Percentiles rank a stretch among this genome's conserved stretches.
Evolutionary conservation across 2,113 vertebrate species (phyloP).

Genomic region (Malurus alboscapulatus): DNA sequence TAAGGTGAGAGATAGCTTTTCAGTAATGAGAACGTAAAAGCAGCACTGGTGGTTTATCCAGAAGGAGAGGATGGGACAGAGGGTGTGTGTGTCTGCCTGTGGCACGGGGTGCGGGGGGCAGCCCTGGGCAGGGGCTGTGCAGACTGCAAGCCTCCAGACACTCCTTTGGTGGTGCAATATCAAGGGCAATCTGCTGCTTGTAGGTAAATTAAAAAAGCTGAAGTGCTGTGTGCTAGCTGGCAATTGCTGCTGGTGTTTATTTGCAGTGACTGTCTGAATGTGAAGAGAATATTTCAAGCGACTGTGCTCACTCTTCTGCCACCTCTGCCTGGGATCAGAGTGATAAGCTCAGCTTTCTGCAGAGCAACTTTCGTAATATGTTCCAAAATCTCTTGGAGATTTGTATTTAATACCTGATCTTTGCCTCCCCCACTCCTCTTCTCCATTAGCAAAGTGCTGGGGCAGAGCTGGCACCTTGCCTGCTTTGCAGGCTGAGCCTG

Average conservation of each 20-base stretch:
- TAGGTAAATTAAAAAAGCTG: background rate
- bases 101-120: accelerated
- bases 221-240: background rate
- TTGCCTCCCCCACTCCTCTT: background rate
- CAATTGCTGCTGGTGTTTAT: background rate
- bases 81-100: background rate
- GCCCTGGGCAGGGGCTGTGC: background rate
- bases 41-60: accelerated
- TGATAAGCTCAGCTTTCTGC: background rate
- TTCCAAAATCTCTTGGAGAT: background rate
- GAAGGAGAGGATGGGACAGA: background rate
- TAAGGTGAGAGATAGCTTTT: background rate
- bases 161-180: background rate
- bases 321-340: background rate
- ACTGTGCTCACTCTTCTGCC: background rate
- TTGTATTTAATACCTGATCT: background rate
- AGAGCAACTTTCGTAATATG: background rate
- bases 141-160: background rate
- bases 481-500: background rate
- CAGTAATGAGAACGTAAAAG: background rate
- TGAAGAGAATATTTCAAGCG: background rate
- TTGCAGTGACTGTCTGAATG: background rate
- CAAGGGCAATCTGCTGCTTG: background rate
- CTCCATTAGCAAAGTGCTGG: accelerated
- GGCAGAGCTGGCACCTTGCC: background rate